Base-by-base conservation (phyloP, 2,888 invertebrate species). In the Synanthedon andrenaeformis region DNA sequence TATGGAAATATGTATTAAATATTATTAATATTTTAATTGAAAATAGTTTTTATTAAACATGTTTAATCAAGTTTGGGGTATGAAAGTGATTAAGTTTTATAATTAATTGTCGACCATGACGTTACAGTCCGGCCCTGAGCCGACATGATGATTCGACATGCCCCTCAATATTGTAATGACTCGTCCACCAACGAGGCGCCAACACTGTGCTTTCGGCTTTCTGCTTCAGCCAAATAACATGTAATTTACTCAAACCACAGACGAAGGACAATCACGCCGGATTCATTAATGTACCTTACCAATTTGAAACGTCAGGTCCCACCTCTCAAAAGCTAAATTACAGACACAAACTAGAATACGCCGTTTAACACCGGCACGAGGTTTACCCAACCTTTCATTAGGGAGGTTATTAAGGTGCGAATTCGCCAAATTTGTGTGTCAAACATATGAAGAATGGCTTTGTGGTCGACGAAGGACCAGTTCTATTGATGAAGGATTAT, bases 111-210 rank as follows among this genome's bases (percentile, higher is more conserved):
- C 45, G 45, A 13, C 45, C 4, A 35, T 10, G 35, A 35, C 35
- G 35, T 35, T 35, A 35, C 14, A 70, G 53, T 76, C 59, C 80
- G 57, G 48, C 69, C 62, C 79, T 76, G 80, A 56, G 51, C 41
- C 53, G 52, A 58, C 62, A 60, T 64, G 71, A 72, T 69, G 67
- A 72, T 68, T 72, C 70, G 70, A 66, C 64, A 67, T 66, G 71
- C 69, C 75, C 75, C 66, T 71, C 79, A 76, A 78, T 79, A 76
- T 72, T 62, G 69, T 81, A 82, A 84, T 79, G 73, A 79, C 62
- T 62, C 66, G 64, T 62, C 70, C 61, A 62, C 67, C 72, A 81
- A 83, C 74, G 64, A 83, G 86, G 86, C 86, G 86, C 86, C 86
- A 80, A 82, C 75, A 69, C 66, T 75, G 70, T 69, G 69, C 76